A percentile compares a stretch with the other conserved stretches of the same genome.
These are phyloP conservation scores for Lobophora halterata DNA, from an alignment of 2,888 invertebrate species.

Conservation along the genomic window DNA sequence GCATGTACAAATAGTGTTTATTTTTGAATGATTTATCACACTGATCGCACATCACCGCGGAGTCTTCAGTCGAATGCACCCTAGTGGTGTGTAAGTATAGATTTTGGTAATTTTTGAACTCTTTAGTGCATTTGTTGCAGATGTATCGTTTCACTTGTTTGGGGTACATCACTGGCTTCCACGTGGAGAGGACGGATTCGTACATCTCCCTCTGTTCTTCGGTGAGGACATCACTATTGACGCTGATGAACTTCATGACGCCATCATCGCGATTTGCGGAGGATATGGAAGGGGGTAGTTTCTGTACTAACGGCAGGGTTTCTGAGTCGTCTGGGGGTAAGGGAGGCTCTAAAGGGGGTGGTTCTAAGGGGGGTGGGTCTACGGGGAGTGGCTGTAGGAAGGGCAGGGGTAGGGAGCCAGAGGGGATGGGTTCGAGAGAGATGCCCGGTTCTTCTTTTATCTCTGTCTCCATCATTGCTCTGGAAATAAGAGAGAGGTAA, in stretches of 20 bases:
- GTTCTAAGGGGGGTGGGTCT: slow-evolving; percentile 8
- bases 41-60: slow-evolving; percentile 63
- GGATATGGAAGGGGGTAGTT: slow-evolving; percentile 6
- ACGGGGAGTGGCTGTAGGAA: slow-evolving; percentile 3
- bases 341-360: neutral
- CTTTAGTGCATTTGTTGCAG: slow-evolving; percentile 66
- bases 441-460: slow-evolving; percentile 23
- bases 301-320: neutral
- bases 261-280: slow-evolving; percentile 25
- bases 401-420: slow-evolving; percentile 6
- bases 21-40: slow-evolving; percentile 73
- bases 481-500: slow-evolving; percentile 18
- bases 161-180: slow-evolving; percentile 66
- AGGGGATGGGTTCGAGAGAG: slow-evolving; percentile 14
- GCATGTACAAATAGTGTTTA: slow-evolving; percentile 74
- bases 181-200: slow-evolving; percentile 64
- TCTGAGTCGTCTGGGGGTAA: neutral
- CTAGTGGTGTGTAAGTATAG: slow-evolving; percentile 66
- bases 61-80: slow-evolving; percentile 68
- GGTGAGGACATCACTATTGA: slow-evolving; percentile 57
- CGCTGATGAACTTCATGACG: slow-evolving; percentile 62
- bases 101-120: slow-evolving; percentile 73
- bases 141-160: slow-evolving; percentile 61
- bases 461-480: slow-evolving; percentile 28
- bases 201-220: slow-evolving; percentile 72